Percentiles rank a stretch among this genome's conserved stretches.
These are phyloP conservation scores for Promerops cafer DNA, from an alignment of 2,113 vertebrate species.

Conservation along the genomic window DNA sequence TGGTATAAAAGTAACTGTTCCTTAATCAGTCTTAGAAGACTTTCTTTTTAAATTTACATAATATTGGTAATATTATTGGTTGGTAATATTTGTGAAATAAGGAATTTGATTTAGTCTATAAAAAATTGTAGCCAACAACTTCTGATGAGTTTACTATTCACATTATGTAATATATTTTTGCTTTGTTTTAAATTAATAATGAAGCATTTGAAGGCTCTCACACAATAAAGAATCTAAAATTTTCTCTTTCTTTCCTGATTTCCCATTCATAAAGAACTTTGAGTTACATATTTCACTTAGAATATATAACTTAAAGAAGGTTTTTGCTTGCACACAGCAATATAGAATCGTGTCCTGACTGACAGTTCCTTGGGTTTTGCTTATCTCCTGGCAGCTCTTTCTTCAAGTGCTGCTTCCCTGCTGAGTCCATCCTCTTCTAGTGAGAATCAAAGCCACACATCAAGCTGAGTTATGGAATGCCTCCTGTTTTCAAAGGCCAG, in stretches of 20 bases:
- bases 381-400: background rate
- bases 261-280: background rate
- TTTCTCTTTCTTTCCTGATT: background rate
- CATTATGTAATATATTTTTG: background rate
- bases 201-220: background rate
- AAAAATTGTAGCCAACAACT: background rate
- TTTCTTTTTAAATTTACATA: background rate
- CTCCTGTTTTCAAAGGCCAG: background rate
- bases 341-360: background rate
- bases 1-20: background rate
- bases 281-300: background rate
- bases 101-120: background rate
- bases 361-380: background rate
- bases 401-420: background rate
- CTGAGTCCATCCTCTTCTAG: background rate
- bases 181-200: background rate
- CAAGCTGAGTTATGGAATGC: background rate
- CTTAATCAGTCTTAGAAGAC: background rate
- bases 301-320: background rate
- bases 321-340: background rate
- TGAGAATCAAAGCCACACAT: background rate
- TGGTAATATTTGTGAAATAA: background rate
- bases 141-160: background rate
- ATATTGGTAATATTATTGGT: background rate
- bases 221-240: background rate